phyloP scores from a whole-genome alignment of 2,797 vertebrate species.

The Sebastes reedi region DNA sequence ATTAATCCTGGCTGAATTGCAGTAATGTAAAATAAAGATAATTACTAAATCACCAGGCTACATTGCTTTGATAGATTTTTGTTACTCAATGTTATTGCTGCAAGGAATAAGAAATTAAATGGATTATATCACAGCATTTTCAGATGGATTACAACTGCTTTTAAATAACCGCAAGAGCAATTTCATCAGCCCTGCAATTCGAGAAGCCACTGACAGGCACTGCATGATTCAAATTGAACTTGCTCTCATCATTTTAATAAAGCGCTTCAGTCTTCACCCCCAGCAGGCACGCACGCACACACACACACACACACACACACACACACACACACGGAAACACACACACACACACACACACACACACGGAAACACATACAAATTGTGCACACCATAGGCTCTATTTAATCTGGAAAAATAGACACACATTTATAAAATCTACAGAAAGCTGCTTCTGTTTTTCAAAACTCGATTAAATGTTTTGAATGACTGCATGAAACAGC shows the following conservation, averaged over 20 bases:
- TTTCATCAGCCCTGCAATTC: constrained; percentile 85
- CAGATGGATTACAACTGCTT: constrained; percentile 90
- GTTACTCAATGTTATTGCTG: constrained; percentile 83
- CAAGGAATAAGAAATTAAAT: constrained; percentile 86
- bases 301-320: constrained; percentile 17
- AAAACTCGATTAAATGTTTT: constrained; percentile 60
- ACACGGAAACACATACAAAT: constrained; percentile 48
- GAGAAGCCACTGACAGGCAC: constrained; percentile 84
- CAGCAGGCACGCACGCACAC: constrained; percentile 56
- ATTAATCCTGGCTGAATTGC: constrained; percentile 84
- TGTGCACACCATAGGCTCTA: constrained; percentile 43
- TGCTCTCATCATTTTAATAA: constrained; percentile 85
- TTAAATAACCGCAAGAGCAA: constrained; percentile 88
- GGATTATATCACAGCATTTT: constrained; percentile 86
- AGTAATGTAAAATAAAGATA: constrained; percentile 86
- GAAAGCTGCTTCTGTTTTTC: constrained; percentile 44
- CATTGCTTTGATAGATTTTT: constrained; percentile 85
- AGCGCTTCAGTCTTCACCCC: constrained; percentile 78
- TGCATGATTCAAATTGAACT: constrained; percentile 85
- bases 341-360: constrained; percentile 38
- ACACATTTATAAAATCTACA: constrained; percentile 49
- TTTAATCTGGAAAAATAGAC: constrained; percentile 50
- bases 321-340: constrained; percentile 21
- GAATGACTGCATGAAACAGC: constrained; percentile 49
- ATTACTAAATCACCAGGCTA: constrained; percentile 87